phyloP scores from a whole-genome alignment of 2,888 invertebrate genomes.

The Aporophyla nigra region DNA sequence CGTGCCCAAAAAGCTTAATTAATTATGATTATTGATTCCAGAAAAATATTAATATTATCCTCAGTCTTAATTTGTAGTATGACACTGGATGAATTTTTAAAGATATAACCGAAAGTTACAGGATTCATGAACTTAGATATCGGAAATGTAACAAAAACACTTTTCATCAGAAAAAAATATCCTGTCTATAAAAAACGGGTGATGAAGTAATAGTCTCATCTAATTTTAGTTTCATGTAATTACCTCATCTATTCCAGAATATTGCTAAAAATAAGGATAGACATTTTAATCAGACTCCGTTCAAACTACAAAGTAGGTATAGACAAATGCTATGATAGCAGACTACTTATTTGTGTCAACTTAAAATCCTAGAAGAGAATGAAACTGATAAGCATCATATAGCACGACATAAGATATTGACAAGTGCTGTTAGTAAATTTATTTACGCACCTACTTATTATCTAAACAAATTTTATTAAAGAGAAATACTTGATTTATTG shows the following conservation, averaged over 20 bases:
- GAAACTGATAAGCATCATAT: conserved; percentile 23
- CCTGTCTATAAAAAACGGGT: background rate
- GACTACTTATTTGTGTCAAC: conserved; percentile 14
- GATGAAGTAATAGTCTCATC: background rate
- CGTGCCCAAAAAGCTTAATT: background rate
- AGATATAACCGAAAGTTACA: background rate
- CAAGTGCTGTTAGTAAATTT: conserved; percentile 12
- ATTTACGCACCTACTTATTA: background rate
- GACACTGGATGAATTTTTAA: background rate
- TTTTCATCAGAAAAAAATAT: background rate
- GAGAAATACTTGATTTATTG: too few relatives aligned
- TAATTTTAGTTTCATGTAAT: background rate
- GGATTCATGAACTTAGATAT: background rate
- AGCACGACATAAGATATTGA: conserved; percentile 13
- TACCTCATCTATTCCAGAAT: background rate
- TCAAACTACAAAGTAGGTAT: background rate
- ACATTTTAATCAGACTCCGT: background rate
- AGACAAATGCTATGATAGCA: background rate
- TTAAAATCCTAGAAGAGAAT: conserved; percentile 17
- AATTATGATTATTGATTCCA: background rate
- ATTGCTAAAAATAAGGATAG: background rate
- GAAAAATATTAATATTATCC: background rate
- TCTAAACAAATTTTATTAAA: too few relatives aligned
- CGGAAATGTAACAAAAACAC: background rate
- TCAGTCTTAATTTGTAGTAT: too few relatives aligned